Evolutionary conservation across 1,140 invertebrate genomes (phyloP), one percentile per base, ranked within the genome.

Genomic region (Papilio dardanus): DNA sequence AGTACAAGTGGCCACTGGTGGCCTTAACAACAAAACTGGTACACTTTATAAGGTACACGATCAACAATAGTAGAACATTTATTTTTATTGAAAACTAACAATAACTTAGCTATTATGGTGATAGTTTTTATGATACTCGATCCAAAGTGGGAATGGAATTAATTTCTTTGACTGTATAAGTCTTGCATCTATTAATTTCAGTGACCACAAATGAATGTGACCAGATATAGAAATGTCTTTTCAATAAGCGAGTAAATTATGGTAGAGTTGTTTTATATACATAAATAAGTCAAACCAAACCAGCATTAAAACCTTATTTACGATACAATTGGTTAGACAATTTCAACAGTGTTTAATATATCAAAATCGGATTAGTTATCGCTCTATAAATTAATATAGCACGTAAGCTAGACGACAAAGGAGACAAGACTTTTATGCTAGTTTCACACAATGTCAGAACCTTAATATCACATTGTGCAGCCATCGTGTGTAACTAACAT

Each of bases 271-370:
- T 58, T 24, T 58, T 24, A 24, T 28, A 62, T 62, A 62, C 24
- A 54, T 54, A 62, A 62, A 28, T 62, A 62, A 14, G 54, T 28
- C 54, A 62, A 62, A 62, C 21, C 54, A 62, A 62, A 62, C 1
- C 10, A 24, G 54, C 21, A 28, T 28, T 62, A 62, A 12, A 62
- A 16, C 24, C 54, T 62, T 28, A 62, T 28, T 62, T 62, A 62
- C 54, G 54, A 28, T 30, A 28, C 54, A 28, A 62, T 28, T 62
- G 24, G 8, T 62, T 62, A 58, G 19, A 24, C 19, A 10, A 0
- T 54, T 54, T 54, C 50, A 24, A 54, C 21, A 54, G 21, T 54
- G 50, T 54, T 54, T 54, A 24, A 54, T 54, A 54, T 24, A 54
- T 24, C 21, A 54, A 54, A 24, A 54, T 54, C 3, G 21, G 21